Conservation (phyloP, 2,113 vertebrate species). For the Campylorhamphus procurvoides region DNA sequence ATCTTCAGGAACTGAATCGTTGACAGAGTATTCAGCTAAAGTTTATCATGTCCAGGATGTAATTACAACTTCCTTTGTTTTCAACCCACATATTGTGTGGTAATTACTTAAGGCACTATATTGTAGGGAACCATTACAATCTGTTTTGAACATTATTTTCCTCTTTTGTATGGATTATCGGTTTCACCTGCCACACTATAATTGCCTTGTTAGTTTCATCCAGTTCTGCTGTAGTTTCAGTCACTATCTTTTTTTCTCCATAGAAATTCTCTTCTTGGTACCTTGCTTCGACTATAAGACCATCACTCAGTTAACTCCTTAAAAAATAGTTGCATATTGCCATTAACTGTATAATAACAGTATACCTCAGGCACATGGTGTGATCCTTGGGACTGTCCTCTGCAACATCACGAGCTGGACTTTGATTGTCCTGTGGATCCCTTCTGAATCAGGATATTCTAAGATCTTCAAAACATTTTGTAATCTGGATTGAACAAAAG, state of each 20-base stretch:
- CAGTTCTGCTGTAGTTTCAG: not conserved
- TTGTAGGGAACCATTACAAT: not conserved
- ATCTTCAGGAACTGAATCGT: not conserved
- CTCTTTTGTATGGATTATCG: not conserved
- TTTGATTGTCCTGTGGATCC: not conserved
- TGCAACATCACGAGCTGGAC: too few relatives aligned
- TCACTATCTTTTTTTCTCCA: not conserved
- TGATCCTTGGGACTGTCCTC: not conserved
- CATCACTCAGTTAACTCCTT: not conserved
- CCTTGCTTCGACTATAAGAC: not conserved
- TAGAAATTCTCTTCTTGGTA: not conserved
- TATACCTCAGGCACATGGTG: not conserved
- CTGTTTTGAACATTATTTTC: not conserved
- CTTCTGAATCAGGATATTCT: not conserved
- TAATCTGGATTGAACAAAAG: not conserved
- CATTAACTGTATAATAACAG: too few relatives aligned
- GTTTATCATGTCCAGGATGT: not conserved
- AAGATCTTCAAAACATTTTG: not conserved
- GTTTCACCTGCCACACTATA: not conserved
- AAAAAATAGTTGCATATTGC: not conserved
- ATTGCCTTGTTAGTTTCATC: not conserved
- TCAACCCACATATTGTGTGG: not conserved
- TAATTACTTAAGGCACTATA: not conserved
- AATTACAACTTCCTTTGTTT: not conserved
- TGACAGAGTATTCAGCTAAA: not conserved